A percentile compares a stretch with the other conserved stretches of the same genome.
Conservation (phyloP, 2,113 vertebrate species). For the Halcyon senegalensis region DNA sequence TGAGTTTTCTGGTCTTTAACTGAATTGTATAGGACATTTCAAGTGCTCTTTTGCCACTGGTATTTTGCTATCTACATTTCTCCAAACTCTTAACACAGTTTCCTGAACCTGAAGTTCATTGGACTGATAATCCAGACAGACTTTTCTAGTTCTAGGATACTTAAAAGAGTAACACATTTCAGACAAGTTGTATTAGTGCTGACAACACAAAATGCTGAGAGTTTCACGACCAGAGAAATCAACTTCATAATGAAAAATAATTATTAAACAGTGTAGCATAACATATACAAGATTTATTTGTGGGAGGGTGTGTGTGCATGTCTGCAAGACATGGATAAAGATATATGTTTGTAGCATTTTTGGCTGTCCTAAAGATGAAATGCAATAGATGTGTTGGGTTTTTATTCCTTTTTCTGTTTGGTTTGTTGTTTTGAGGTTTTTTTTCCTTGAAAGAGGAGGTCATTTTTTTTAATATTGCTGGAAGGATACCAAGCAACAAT, state of each 20-base stretch:
- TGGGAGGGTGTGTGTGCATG: not conserved
- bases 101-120: not conserved
- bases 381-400: not conserved
- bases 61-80: not conserved
- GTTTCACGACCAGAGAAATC: not conserved
- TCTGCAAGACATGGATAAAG: not conserved
- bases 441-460: not conserved
- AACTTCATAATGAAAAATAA: not conserved
- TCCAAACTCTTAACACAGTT: not conserved
- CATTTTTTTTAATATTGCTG: not conserved
- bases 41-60: not conserved
- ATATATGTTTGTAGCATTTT: not conserved
- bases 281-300: rapidly evolving
- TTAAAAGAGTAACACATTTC: not conserved
- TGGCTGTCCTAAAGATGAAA: not conserved
- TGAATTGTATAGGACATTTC: not conserved
- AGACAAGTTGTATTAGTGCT: not conserved
- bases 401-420: not conserved
- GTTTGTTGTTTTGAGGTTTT: not conserved
- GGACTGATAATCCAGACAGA: not conserved
- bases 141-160: not conserved
- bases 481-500: not conserved
- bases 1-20: not conserved
- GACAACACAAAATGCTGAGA: not conserved
- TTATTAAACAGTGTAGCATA: not conserved